Evolutionary conservation across 2,113 vertebrate species (phyloP), one percentile per base, ranked within the genome.

Genomic region (Apteryx owenii): DNA sequence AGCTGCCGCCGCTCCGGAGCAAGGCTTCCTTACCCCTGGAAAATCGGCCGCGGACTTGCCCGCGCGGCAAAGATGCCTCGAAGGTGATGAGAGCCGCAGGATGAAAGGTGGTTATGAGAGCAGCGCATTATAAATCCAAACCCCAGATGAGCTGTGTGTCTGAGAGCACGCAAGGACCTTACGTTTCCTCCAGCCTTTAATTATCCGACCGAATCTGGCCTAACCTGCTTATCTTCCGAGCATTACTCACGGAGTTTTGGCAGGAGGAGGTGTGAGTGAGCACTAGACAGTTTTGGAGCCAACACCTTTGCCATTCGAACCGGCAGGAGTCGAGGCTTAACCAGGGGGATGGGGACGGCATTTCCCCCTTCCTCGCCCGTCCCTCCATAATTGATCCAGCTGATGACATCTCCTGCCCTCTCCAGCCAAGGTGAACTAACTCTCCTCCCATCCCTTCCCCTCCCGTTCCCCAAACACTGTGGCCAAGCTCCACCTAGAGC

Each of bases 201-300:
- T 96, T 96, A 81, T 23, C 85, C 50, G 69, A 4, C 64, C 48
- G 76, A 78, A 93, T 95, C 87, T 93, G 94, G 94, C 94, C 85
- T 90, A 95, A 95, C 93, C 97, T 94, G 95, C 95, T 94, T 95
- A 91, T 97, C 94, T 94, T 61, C 95, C 23, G 88, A 75, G 93
- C 69, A 2, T 95, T 93, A 88, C 88, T 95, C 96, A 94, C 3
- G 8, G 1, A 23, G 51, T 54, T 40, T 50, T 90, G 91, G 88
- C 89, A 94, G 85, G 80, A 97, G 87, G 75, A 94, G 91, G 88
- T 93, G 89, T 71, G 53, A 61, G 19, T 36, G 91, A 81, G 88
- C 20, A 65, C 3, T 3, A 61, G 89, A 71, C 76, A 28, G 72
- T 38, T 93, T 53, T 44, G 80, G 82, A 94, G 92, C 79, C 91